Percentiles rank a stretch among this genome's conserved stretches.
Evolutionary conservation across 2,113 vertebrate species (phyloP).

Genomic region (Ageneiosus marmoratus): DNA sequence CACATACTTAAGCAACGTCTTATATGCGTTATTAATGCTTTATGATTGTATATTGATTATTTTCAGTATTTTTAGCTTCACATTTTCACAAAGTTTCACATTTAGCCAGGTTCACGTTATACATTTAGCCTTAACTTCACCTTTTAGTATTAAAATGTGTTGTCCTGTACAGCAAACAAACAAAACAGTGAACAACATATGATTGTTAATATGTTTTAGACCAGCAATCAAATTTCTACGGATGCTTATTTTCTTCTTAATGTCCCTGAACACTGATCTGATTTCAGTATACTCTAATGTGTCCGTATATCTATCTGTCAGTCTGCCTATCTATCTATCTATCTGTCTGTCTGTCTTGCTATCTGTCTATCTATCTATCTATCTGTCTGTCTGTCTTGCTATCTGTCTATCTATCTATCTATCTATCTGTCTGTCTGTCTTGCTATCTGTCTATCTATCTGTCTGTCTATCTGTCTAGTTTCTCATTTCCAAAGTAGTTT

Average conservation of each 20-base stretch:
- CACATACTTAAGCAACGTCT: no score
- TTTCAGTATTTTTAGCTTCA: neutral
- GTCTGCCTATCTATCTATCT: no score
- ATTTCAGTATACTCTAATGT: no score
- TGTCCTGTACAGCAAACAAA: no score
- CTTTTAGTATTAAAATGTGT: no score
- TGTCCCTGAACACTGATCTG: no score
- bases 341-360: neutral
- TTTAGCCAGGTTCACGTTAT: neutral
- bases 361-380: neutral
- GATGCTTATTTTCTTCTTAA: no score
- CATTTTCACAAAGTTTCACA: neutral
- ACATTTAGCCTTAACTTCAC: neutral
- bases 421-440: neutral
- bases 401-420: neutral
- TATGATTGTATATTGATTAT: neutral
- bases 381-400: neutral
- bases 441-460: neutral
- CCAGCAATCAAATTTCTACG: no score
- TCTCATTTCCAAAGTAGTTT: no score
- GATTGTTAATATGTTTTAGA: no score
- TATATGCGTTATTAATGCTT: neutral
- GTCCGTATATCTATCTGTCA: neutral
- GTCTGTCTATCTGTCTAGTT: neutral
- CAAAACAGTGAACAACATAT: neutral